Evolutionary conservation across 1,140 invertebrate species (phyloP), one percentile per base, ranked within the genome.

Genomic region (Penaeus japonicus): DNA sequence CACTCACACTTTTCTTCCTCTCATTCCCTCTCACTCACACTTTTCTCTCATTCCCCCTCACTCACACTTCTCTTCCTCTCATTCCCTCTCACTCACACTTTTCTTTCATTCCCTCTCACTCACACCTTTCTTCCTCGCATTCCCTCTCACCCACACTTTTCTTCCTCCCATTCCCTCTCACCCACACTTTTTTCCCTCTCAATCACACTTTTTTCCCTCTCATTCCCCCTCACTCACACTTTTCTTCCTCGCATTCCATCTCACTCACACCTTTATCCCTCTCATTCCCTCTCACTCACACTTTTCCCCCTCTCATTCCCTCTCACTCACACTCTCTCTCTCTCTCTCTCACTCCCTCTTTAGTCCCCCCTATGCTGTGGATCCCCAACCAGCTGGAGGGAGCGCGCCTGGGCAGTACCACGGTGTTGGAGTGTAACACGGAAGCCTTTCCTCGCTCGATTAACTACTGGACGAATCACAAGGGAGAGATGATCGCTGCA

Each of bases 391-490:
- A 91, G 84, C 77, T 91, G 39, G 89, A 91, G 24, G 91, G 91
- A 17, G 91, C 86, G 22, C 75, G 88, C 4, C 18, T 90, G 15
- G 90, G 90, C 2, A 65, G 79, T n/a, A 82, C 90, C 18, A 87
- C 92, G 15, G 92, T 22, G 15, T 32, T 91, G 35, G 96, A 97
- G 91, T 98, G 97, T 91, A 94, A 95, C 90, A 96, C 96, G 0
- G 96, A 97, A 92, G 96, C 96, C 1, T 97, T 95, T 93, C 96
- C 97, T 0, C 96, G 96, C 92, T 96, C 96, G 30, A 92, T 91
- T 93, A 89, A 92, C 85, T 92, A 92, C 87, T 92, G 92, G 92
- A 91, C 91, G 12, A 91, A 91, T 35, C 78, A 90, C 53, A 89
- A 91, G 2, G 91, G 90, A 0, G 92, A 92, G 81, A 92, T 93